Evolutionary conservation across 2,888 invertebrate species (phyloP).

Genomic region (Heliconius cydno): DNA sequence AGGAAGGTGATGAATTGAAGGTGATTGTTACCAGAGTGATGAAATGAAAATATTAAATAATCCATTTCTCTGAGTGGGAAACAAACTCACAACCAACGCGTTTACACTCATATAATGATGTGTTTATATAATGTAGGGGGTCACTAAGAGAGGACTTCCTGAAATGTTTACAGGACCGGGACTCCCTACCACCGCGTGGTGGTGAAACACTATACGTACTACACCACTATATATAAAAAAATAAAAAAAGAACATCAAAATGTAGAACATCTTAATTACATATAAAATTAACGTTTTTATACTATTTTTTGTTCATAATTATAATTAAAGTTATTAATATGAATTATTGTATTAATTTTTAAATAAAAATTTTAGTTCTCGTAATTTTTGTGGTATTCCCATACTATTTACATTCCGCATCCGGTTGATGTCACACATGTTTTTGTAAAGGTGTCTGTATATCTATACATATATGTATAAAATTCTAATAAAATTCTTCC

Average conservation of each 20-base stretch:
- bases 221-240: background rate
- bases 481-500: too few species aligned
- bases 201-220: background rate
- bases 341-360: background rate
- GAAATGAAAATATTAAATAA: background rate
- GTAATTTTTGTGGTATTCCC: conserved; percentile 23
- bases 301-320: background rate
- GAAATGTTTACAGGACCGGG: too few species aligned
- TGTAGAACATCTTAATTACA: background rate
- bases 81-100: background rate
- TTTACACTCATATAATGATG: too few species aligned
- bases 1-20: too few species aligned
- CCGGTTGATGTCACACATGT: conserved; percentile 23
- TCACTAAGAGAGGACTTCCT: too few species aligned
- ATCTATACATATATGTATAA: background rate
- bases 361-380: conserved; percentile 5
- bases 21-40: background rate
- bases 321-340: background rate
- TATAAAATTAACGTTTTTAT: background rate
- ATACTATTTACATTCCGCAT: conserved; percentile 3
- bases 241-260: background rate
- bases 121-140: too few species aligned
- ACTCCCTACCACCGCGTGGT: background rate
- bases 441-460: background rate
- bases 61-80: background rate